These are phyloP conservation scores for Macrotis lagotis DNA, from an alignment of 2,113 vertebrate genomes.

Conservation along the genomic window DNA sequence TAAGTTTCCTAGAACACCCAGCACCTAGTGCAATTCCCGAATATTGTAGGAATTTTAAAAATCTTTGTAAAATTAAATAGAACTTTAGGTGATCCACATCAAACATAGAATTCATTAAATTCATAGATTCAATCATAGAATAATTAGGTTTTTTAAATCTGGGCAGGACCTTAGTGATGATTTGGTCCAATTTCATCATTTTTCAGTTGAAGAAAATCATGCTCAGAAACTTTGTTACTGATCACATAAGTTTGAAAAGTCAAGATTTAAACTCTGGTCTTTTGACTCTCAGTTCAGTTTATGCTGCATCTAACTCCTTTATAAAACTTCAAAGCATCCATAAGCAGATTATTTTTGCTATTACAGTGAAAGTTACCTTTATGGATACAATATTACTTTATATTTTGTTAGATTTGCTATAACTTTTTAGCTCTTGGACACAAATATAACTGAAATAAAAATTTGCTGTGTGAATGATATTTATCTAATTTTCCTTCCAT, in stretches of 20 bases:
- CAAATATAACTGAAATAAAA: conserved; percentile 29
- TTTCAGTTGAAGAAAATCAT: not conserved
- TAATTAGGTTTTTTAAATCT: not conserved
- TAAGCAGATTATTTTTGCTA: conserved; percentile 29
- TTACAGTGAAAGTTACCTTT: conserved; percentile 4
- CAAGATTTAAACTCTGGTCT: not conserved
- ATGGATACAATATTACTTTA: not conserved
- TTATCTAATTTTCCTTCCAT: conserved; percentile 46
- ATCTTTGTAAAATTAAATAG: not conserved
- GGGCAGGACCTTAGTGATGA: not conserved
- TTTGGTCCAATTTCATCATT: not conserved
- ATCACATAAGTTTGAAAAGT: not conserved
- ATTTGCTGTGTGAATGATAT: conserved; percentile 4
- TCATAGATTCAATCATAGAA: not conserved
- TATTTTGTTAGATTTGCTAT: not conserved
- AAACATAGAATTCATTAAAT: too few species aligned
- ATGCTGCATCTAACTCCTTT: not conserved
- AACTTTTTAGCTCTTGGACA: conserved; percentile 46
- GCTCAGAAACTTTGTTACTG: not conserved
- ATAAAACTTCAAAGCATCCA: conserved; percentile 8
- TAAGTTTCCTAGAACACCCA: not conserved
- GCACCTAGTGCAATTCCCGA: not conserved
- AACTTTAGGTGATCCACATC: not conserved
- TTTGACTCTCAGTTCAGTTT: not conserved
- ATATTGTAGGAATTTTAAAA: not conserved